phyloP scores from a whole-genome alignment of 2,113 vertebrate genomes.

The Strigops habroptila region DNA sequence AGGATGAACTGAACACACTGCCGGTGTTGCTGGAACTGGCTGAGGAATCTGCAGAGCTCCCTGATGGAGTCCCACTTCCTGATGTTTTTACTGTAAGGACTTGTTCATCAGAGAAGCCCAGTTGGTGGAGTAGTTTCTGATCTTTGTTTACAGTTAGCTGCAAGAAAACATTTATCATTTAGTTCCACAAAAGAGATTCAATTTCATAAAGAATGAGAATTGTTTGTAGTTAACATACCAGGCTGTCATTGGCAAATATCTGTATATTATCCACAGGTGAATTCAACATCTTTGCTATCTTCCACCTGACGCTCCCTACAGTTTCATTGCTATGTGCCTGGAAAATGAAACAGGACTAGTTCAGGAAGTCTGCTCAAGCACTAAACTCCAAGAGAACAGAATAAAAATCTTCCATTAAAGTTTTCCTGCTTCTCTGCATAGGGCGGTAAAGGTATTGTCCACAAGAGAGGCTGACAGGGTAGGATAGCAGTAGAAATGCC shows the following conservation, averaged over 20 bases:
- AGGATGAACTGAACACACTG: slow-evolving; percentile 90
- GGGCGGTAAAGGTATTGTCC: background rate
- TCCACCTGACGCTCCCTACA: slow-evolving; percentile 94
- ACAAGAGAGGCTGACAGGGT: background rate
- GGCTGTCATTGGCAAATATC: slow-evolving; percentile 97
- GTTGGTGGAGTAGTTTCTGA: slow-evolving; percentile 95
- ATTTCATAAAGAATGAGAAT: background rate
- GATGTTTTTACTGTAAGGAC: slow-evolving; percentile 93
- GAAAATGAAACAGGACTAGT: slow-evolving; percentile 23
- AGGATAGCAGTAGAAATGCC: background rate
- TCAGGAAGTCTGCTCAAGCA: background rate
- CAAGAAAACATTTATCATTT: slow-evolving; percentile 45
- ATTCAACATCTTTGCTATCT: slow-evolving; percentile 94
- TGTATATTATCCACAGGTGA: slow-evolving; percentile 96
- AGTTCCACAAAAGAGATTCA: background rate
- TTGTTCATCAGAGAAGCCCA: slow-evolving; percentile 95
- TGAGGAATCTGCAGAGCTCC: slow-evolving; percentile 91
- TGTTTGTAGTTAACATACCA: slow-evolving; percentile 79
- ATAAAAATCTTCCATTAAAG: background rate
- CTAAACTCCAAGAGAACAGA: background rate
- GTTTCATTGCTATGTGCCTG: slow-evolving; percentile 99
- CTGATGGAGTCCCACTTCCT: slow-evolving; percentile 92
- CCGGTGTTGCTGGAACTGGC: slow-evolving; percentile 84
- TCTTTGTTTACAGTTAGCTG: slow-evolving; percentile 97
- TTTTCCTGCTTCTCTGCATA: background rate